phyloP scores from a whole-genome alignment of 2,113 vertebrate species.

The Onychorhynchus coronatus region DNA sequence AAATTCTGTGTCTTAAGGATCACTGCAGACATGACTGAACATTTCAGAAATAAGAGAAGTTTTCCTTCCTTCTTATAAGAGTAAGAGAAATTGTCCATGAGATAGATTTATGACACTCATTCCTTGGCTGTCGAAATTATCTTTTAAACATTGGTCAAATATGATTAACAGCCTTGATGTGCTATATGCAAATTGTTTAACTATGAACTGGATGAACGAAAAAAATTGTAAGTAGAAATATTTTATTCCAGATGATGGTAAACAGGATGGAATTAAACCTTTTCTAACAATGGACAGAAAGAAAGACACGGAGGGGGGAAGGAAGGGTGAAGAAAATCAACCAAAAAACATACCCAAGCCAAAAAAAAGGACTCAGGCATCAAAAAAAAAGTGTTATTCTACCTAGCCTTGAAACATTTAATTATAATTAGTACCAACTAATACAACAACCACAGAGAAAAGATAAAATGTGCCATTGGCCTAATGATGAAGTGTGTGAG shows the following conservation, averaged over 20 bases:
- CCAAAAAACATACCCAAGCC: neutral
- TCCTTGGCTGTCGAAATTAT: neutral
- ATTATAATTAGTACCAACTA: slow-evolving; percentile 47
- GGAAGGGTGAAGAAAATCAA: rapidly evolving
- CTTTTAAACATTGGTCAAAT: neutral
- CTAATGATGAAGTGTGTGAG: slow-evolving; percentile 29
- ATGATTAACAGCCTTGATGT: neutral
- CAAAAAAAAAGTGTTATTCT: neutral
- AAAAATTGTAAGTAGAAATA: neutral
- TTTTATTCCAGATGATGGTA: neutral
- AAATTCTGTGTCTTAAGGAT: neutral
- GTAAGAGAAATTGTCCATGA: neutral
- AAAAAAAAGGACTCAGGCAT: neutral
- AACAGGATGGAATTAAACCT: neutral
- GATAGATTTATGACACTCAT: neutral
- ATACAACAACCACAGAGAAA: neutral
- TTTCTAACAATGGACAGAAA: neutral
- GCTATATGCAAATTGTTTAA: neutral
- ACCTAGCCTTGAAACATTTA: slow-evolving; percentile 25
- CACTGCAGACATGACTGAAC: neutral
- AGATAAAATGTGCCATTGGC: slow-evolving; percentile 5
- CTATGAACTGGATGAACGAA: neutral
- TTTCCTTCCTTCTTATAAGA: neutral
- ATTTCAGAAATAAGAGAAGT: neutral
- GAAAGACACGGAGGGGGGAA: neutral